A percentile compares a stretch with the other conserved stretches of the same genome.
phyloP scores from a whole-genome alignment of 2,888 invertebrate genomes.

The Tetropium fuscum region DNA sequence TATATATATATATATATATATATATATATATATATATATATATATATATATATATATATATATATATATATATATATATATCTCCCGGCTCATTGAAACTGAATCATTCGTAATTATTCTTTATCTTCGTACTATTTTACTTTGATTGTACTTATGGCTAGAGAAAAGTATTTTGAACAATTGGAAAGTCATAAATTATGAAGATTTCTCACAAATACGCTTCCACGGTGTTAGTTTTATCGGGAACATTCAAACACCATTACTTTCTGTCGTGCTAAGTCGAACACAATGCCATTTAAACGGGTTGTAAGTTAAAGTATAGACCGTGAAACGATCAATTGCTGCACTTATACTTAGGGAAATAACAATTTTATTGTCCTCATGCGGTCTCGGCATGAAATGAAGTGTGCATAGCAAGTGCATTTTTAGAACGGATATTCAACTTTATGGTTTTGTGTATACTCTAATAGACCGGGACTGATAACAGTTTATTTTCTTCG shows the following conservation, averaged over 20 bases:
- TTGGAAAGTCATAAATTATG: constrained; percentile 25
- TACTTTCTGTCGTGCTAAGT: constrained; percentile 26
- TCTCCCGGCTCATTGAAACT: too few species aligned
- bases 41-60: too few species aligned
- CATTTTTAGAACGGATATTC: neutral
- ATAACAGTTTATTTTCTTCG: too few species aligned
- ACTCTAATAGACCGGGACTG: too few species aligned
- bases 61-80: too few species aligned
- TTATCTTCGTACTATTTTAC: too few species aligned
- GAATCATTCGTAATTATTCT: too few species aligned
- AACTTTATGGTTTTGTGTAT: too few species aligned
- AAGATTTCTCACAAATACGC: constrained; percentile 26
- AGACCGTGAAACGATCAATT: constrained; percentile 28
- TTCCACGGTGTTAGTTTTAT: constrained; percentile 15
- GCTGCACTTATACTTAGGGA: constrained; percentile 30
- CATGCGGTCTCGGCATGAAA: constrained; percentile 2
- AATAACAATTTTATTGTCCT: constrained; percentile 34
- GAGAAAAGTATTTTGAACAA: constrained; percentile 6
- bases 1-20: too few species aligned
- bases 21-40: too few species aligned
- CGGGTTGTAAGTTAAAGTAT: constrained; percentile 33
- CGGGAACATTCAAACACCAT: constrained; percentile 22
- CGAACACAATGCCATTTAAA: constrained; percentile 33
- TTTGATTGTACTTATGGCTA: too few species aligned
- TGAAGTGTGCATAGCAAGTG: neutral